Evolutionary conservation across 2,113 vertebrate genomes (phyloP).

Genomic region (Patagioenas fasciata): DNA sequence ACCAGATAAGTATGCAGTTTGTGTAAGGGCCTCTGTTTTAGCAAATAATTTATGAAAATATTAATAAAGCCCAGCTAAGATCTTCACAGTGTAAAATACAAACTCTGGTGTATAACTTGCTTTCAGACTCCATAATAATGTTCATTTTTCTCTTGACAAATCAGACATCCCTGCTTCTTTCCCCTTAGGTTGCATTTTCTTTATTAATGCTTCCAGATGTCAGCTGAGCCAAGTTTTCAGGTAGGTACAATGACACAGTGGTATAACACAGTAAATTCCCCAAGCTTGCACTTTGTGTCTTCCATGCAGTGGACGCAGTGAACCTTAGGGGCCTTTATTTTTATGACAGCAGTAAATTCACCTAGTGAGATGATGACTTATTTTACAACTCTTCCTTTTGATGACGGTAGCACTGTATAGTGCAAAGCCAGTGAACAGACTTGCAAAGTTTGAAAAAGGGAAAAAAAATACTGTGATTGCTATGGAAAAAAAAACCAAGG

Average conservation of each 20-base stretch:
- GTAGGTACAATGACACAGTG: constrained; percentile 60
- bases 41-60: constrained; percentile 54
- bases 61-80: constrained; percentile 32
- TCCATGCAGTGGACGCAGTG: constrained; percentile 41
- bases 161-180: constrained; percentile 4
- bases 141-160: constrained; percentile 59
- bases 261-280: constrained; percentile 62
- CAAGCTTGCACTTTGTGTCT: constrained; percentile 56
- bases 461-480: background rate
- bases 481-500: background rate
- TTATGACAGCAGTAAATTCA: constrained; percentile 76
- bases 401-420: constrained; percentile 27
- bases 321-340: constrained; percentile 63
- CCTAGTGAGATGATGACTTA: constrained; percentile 56
- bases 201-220: constrained; percentile 65
- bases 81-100: constrained; percentile 41
- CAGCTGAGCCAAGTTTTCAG: constrained; percentile 45
- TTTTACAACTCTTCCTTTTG: constrained; percentile 59
- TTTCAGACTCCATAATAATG: constrained; percentile 53
- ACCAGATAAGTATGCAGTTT: background rate
- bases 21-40: constrained; percentile 13
- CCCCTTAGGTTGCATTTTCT: constrained; percentile 65
- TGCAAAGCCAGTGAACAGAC: constrained; percentile 18
- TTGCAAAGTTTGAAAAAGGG: background rate
- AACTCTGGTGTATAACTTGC: constrained; percentile 6